Percentiles rank a stretch among this genome's conserved stretches.
These are phyloP conservation scores for Ochropleura plecta DNA, from an alignment of 2,888 invertebrate genomes.

Conservation along the genomic window DNA sequence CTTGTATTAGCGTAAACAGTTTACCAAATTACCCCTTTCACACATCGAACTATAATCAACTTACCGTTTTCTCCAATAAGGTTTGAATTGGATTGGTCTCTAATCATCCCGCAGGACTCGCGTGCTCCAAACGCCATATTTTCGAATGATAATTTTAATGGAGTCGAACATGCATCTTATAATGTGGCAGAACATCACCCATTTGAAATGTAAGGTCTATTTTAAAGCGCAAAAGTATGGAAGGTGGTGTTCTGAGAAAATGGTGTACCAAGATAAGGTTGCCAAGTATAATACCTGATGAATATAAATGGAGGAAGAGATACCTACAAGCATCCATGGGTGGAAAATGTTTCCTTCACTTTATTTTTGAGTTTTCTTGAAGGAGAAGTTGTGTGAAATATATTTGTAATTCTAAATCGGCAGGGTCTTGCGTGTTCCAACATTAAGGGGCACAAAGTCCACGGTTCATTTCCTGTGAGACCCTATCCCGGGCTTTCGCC, in stretches of 20 bases:
- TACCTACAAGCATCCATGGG: conserved; percentile 10
- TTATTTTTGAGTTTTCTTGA: conserved; percentile 36
- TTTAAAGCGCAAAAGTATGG: conserved; percentile 40
- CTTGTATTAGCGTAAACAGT: conserved; percentile 82
- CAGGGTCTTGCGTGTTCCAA: conserved; percentile 47
- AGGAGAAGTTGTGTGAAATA: conserved; percentile 49
- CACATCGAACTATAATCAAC: conserved; percentile 34
- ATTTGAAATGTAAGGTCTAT: conserved; percentile 37
- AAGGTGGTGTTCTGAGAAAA: conserved; percentile 49
- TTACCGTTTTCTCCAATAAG: conserved; percentile 20
- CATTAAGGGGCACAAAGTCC: conserved; percentile 70
- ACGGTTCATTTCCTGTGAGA: conserved; percentile 77
- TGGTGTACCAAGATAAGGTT: conserved; percentile 50
- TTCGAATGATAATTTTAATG: conserved; percentile 75
- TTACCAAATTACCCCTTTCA: conserved; percentile 77
- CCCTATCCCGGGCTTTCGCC: conserved; percentile 64
- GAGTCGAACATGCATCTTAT: conserved; percentile 74
- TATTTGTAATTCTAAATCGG: conserved; percentile 57
- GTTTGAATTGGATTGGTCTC: conserved; percentile 24
- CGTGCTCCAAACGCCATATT: conserved; percentile 70
- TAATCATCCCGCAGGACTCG: conserved; percentile 62
- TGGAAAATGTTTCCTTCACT: conserved; percentile 38
- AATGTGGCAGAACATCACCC: conserved; percentile 62
- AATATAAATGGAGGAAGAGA: conserved; percentile 52
- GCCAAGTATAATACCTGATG: conserved; percentile 62